Base-by-base conservation (phyloP, 1,140 invertebrate species). In the Brachionus rubens region DNA sequence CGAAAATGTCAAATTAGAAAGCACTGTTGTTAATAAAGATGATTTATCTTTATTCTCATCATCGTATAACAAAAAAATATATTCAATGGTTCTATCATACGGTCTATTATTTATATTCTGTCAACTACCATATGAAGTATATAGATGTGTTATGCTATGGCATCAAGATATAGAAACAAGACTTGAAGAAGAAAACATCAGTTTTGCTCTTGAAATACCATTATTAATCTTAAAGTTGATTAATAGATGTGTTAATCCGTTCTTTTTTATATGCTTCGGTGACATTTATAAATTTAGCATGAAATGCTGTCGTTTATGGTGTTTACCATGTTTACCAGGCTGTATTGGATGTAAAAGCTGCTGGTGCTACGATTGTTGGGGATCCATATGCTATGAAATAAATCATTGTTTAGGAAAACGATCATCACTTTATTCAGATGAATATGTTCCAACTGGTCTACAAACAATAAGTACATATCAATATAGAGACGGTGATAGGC, bases 171-270 rank as follows among this genome's bases (percentile, higher is more conserved):
- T 56, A 14, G 21, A 41, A 19, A 28, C 5, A 30, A 75, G 56
- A 36, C 48, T 75, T 28, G 9, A 2, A 4, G 19, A 9, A 14
- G 14, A 56, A 46, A 54, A 75, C 10, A 19, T 75, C 10, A 28
- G 40, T 30, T 75, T 54, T 75, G 72, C 72, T 4, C 54, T 75
- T 30, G 72, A 75, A 54, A 75, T 75, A 28, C 72, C 72, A 21
- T 30, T 75, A 10, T 40, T 75, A n/a, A 56, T 56, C 12, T 12
- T 75, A n/a, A 54, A 54, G 12, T 12, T 75, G 14, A 14, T 75
- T 16, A 75, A 75, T 75, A 24, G 72, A 28, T 54, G 48, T 16
- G 7, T 75, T 10, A 75, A 75, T 56, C 72, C 72, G 28, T 75
- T 33, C 19, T 43, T 75, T 30, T 75, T 54, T 14, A 46, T 75